Percentiles rank a stretch among this genome's conserved stretches.
Evolutionary conservation across 2,797 vertebrate genomes (phyloP).

Genomic region (Harpagifer antarcticus): DNA sequence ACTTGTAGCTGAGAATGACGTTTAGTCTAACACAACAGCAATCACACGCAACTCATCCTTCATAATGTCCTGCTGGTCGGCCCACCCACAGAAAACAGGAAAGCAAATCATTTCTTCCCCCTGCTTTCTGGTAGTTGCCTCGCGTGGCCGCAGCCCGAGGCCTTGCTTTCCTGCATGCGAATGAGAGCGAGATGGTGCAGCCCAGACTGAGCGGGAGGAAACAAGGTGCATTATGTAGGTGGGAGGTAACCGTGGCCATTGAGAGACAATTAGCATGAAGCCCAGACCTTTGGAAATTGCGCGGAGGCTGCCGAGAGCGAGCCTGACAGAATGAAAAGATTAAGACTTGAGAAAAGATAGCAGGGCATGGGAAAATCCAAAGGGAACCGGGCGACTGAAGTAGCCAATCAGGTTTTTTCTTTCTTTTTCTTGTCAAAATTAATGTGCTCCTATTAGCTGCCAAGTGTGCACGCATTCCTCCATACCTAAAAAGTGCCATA

Average conservation of each 20-base stretch:
- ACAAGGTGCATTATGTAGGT: conserved; percentile 88
- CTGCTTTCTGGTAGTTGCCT: conserved; percentile 33
- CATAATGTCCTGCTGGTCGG: conserved; percentile 44
- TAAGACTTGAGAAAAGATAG: conserved; percentile 86
- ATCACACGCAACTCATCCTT: conserved; percentile 62
- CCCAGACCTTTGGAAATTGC: conserved; percentile 82
- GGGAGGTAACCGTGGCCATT: conserved; percentile 86
- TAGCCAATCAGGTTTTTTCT: conserved; percentile 71
- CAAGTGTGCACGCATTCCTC: conserved; percentile 78
- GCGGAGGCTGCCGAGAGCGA: conserved; percentile 76
- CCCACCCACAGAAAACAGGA: conserved; percentile 63
- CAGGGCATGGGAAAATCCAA: conserved; percentile 87
- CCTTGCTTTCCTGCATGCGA: conserved; percentile 69
- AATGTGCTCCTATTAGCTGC: conserved; percentile 79
- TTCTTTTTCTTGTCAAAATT: conserved; percentile 71
- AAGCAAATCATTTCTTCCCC: conserved; percentile 34
- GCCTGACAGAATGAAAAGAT: conserved; percentile 86
- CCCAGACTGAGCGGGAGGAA: conserved; percentile 70
- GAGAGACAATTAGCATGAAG: conserved; percentile 89
- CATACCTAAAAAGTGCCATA: conserved; percentile 63
- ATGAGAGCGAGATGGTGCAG: conserved; percentile 67
- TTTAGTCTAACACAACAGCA: conserved; percentile 50
- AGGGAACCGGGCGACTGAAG: conserved; percentile 71
- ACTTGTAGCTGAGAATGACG: conserved; percentile 24
- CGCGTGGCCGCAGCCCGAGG: conserved; percentile 53